Evolutionary conservation across 2,888 invertebrate species (phyloP).

Genomic region (Candidula unifasciata): DNA sequence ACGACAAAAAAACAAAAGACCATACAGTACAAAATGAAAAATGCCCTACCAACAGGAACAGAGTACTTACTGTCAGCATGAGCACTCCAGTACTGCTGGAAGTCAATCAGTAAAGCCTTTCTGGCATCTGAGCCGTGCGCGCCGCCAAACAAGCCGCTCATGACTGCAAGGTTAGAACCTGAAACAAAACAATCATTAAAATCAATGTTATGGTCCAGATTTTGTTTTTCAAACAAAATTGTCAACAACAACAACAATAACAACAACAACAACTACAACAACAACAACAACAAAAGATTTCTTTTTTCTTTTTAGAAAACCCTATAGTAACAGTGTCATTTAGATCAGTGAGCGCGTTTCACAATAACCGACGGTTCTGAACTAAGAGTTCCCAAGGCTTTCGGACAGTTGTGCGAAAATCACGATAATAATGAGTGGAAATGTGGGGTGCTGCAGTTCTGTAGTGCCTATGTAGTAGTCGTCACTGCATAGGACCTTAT

Average conservation of each 20-base stretch:
- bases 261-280: too few relatives aligned
- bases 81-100: slow-evolving; percentile 44
- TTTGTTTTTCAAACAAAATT: too few relatives aligned
- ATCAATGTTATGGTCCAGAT: too few relatives aligned
- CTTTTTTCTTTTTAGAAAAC: neutral
- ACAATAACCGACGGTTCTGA: neutral
- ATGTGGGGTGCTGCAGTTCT: too few relatives aligned
- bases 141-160: slow-evolving; percentile 36
- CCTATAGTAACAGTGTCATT: neutral
- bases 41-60: neutral
- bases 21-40: too few relatives aligned
- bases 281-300: neutral
- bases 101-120: slow-evolving; percentile 41
- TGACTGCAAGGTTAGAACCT: slow-evolving; percentile 25
- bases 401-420: too few relatives aligned
- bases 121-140: slow-evolving; percentile 34
- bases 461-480: too few relatives aligned
- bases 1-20: neutral
- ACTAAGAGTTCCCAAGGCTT: too few relatives aligned
- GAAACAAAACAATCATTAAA: neutral
- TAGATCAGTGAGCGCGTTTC: neutral
- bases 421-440: too few relatives aligned
- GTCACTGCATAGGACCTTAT: too few relatives aligned
- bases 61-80: slow-evolving; percentile 30
- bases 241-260: too few relatives aligned